phyloP scores from a whole-genome alignment of 2,888 invertebrate genomes.

The Apomyelois bistriatella region DNA sequence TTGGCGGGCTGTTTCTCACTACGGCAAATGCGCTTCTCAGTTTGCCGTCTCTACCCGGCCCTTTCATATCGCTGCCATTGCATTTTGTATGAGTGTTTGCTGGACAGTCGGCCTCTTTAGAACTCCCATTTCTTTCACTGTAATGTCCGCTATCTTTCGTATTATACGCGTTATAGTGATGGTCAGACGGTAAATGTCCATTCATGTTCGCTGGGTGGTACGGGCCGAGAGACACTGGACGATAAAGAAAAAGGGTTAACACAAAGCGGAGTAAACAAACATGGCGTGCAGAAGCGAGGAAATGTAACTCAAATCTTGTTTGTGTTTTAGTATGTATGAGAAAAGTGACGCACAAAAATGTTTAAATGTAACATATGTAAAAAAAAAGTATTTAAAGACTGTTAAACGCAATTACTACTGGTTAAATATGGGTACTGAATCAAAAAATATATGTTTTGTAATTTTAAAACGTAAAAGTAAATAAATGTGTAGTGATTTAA shows the following conservation, averaged over 20 bases:
- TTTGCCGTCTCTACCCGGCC: conserved; percentile 70
- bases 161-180: conserved; percentile 73
- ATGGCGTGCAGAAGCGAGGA: conserved; percentile 51
- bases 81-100: conserved; percentile 75
- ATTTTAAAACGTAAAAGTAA: too few species aligned
- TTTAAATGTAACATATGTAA: conserved; percentile 4
- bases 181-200: conserved; percentile 69
- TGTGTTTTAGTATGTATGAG: conserved; percentile 22
- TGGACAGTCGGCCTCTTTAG: conserved; percentile 68
- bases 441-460: too few species aligned
- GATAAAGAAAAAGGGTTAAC: conserved; percentile 65
- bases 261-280: conserved; percentile 74
- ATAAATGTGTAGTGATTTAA: too few species aligned
- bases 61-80: conserved; percentile 64
- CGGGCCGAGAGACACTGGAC: conserved; percentile 74
- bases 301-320: conserved; percentile 44
- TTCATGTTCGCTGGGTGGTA: conserved; percentile 73
- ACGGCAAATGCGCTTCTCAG: conserved; percentile 82
- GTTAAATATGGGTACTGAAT: too few species aligned
- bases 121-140: conserved; percentile 69
- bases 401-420: too few species aligned
- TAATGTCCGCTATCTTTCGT: conserved; percentile 75
- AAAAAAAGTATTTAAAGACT: conserved; percentile 28
- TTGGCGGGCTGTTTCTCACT: conserved; percentile 81
- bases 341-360: conserved; percentile 11